Percentiles rank a stretch among this genome's conserved stretches.
Evolutionary conservation across 2,888 invertebrate species (phyloP).

Genomic region (Megalurothrips usitatus): DNA sequence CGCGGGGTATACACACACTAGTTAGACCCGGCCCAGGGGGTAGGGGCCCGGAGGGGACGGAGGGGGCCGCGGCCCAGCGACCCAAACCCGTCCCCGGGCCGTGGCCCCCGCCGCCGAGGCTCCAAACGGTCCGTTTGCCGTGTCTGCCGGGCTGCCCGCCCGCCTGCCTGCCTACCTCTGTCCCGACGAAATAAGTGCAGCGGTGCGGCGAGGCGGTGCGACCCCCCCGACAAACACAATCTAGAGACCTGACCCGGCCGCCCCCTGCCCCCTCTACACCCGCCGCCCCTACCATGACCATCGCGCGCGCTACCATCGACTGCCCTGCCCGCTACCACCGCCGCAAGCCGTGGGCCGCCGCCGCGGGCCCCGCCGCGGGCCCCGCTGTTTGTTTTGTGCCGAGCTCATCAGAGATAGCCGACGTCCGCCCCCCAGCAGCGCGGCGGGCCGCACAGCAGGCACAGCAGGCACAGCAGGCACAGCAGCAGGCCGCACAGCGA

Average conservation of each 20-base stretch:
- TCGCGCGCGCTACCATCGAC: background rate
- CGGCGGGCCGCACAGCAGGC: background rate
- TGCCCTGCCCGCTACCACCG: background rate
- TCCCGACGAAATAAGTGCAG: constrained; percentile 6
- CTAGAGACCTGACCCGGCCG: background rate
- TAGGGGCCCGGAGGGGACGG: background rate
- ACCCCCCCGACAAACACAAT: constrained; percentile 17
- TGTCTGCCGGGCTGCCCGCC: background rate
- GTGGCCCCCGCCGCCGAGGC: too few relatives aligned
- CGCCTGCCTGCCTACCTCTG: background rate
- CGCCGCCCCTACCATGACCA: too few relatives aligned
- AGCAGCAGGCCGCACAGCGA: too few relatives aligned
- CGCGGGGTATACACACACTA: too few relatives aligned
- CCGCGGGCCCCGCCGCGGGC: background rate
- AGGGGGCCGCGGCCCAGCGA: background rate
- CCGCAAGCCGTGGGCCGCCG: background rate
- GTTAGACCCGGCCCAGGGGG: background rate
- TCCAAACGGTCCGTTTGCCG: too few relatives aligned
- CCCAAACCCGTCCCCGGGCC: too few relatives aligned
- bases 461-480: too few relatives aligned
- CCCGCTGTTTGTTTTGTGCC: constrained; percentile 20
- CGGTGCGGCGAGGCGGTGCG: background rate
- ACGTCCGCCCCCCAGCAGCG: background rate
- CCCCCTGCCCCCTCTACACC: too few relatives aligned
- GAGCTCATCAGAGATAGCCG: constrained; percentile 11